Base-by-base conservation (phyloP, 2,888 invertebrate species). In the Dynastes tityus region DNA sequence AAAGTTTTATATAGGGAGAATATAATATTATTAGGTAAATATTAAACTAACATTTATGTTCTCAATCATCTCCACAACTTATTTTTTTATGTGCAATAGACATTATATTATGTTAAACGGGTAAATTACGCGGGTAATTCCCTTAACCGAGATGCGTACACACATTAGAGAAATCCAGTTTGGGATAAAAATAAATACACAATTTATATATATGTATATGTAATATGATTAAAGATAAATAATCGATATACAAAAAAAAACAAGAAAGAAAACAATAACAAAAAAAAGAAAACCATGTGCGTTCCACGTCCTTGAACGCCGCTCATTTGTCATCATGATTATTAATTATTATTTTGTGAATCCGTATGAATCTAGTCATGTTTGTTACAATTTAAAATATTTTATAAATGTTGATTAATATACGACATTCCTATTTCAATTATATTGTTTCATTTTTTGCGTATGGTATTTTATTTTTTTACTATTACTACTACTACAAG, bases 391-490 rank as follows among this genome's bases (percentile, higher is more conserved):
- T 89, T 90, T 89, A 88, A 89, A 89, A 89, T 90, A 90, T 89
- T 90, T 90, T 90, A 89, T 90, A 89, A 89, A 90, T 90, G 89
- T 90, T 90, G 89, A 89, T 88, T 89, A 90, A 89, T 90, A 89
- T 89, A 89, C 88, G 89, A 90, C 90, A 90, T 90, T 90, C 90
- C 90, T 89, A 89, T 89, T 89, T 89, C 89, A 87, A 84, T 73
- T 65, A 51, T 68, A 70, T 68, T 73, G 78, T 78, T 73, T 78
- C 73, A 78, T 78, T 78, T 78, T 40, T 76, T 76, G 55, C 65
- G 37, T 63, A 61, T 27, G 29, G 22, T 11, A 29, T 1, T 32
- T 29, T 63, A 29, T 32, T 27, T 13, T 13, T 13, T 32, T 63
- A 63, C n/a, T 16, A n/a, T 3, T n/a, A 55, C n/a, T 65, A 64